Percentiles rank a stretch among this genome's conserved stretches.
Evolutionary conservation across 64 coral and sea anemone species (phyloP).

Genomic region (Catalaphyllia jardinei): DNA sequence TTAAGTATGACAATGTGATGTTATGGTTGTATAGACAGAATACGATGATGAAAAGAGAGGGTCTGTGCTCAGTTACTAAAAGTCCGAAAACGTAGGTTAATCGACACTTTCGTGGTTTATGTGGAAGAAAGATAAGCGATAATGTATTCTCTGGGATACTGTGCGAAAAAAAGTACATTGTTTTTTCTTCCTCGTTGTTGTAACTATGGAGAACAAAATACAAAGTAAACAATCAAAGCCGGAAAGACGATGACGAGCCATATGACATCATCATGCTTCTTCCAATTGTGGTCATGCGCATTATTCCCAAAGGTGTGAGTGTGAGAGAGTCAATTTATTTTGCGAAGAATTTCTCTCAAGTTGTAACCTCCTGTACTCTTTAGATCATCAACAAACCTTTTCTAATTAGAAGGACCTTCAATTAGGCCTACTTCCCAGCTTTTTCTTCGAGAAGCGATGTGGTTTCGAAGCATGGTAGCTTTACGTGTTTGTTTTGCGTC

Average conservation of each 20-base stretch:
- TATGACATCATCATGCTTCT: not conserved
- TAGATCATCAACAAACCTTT: not conserved
- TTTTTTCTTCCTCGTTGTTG: not conserved
- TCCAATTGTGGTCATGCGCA: not conserved
- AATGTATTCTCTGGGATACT: not conserved
- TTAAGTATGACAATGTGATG: too few species aligned
- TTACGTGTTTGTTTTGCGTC: constrained; percentile 10
- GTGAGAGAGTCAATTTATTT: not conserved
- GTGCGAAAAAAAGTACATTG: not conserved
- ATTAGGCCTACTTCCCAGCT: not conserved
- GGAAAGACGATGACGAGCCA: not conserved
- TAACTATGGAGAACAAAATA: not conserved
- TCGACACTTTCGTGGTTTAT: too few species aligned
- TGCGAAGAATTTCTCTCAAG: not conserved
- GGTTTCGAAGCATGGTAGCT: constrained; percentile 22
- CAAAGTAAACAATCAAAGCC: not conserved
- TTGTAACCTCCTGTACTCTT: not conserved
- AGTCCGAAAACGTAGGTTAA: too few species aligned
- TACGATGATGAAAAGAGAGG: too few species aligned
- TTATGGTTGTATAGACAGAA: too few species aligned
- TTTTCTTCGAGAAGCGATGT: not conserved
- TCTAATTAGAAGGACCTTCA: not conserved
- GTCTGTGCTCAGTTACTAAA: too few species aligned
- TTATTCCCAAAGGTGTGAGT: constrained; percentile 9
- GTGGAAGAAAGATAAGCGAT: too few species aligned